These are phyloP conservation scores for Eremophila alpestris DNA, from an alignment of 2,797 vertebrate genomes.

Conservation along the genomic window DNA sequence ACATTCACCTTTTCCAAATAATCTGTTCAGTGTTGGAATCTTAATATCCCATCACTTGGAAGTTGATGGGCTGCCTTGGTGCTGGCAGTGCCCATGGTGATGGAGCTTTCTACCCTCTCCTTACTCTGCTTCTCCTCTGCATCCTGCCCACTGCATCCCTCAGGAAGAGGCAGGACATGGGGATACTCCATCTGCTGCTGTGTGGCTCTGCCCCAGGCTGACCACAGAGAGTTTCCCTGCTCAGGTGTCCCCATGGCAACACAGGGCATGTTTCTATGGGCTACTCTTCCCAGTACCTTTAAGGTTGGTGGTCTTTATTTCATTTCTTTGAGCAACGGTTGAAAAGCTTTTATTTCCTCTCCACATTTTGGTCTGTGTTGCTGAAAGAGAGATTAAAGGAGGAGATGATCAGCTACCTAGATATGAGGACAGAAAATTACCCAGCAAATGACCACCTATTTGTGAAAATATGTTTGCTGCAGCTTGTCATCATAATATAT, in stretches of 20 bases:
- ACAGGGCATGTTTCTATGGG: background rate
- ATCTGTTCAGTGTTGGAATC: background rate
- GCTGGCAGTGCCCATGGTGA: background rate
- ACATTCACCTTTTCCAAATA: background rate
- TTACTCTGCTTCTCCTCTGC: background rate
- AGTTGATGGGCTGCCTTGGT: background rate
- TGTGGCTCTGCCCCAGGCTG: background rate
- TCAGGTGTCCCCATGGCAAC: background rate
- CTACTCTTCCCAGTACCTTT: background rate
- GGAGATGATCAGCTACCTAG: background rate
- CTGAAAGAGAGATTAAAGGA: background rate
- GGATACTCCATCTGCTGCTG: background rate
- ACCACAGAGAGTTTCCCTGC: background rate
- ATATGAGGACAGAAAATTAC: background rate
- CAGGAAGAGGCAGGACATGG: fast-evolving
- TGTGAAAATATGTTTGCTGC: background rate
- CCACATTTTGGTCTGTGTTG: background rate
- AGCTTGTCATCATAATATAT: background rate
- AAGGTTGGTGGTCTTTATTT: background rate
- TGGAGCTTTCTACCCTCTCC: background rate
- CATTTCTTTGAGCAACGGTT: background rate
- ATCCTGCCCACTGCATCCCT: background rate
- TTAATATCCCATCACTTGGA: background rate
- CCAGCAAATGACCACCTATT: background rate
- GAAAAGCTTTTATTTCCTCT: background rate